Percentiles rank a stretch among this genome's conserved stretches.
Conservation (phyloP, 2,888 invertebrate species). For the Nomada flava region DNA sequence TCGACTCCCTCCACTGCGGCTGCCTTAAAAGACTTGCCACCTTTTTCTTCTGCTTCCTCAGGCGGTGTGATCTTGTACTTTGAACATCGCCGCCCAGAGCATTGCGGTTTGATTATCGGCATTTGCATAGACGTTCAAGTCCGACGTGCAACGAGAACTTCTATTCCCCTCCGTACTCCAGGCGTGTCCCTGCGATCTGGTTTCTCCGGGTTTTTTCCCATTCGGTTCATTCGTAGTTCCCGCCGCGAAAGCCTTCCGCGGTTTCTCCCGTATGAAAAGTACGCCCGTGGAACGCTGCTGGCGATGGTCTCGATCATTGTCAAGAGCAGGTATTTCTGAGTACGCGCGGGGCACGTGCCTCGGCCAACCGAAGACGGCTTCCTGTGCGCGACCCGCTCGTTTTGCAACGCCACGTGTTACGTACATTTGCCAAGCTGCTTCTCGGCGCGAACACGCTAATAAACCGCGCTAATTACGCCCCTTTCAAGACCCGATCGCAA, state of each 20-base stretch:
- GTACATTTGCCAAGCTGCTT: constrained; percentile 28
- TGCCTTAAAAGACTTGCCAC: neutral
- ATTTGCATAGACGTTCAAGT: too few species aligned
- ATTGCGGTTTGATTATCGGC: too few species aligned
- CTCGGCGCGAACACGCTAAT: constrained; percentile 1
- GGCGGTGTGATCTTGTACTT: too few species aligned
- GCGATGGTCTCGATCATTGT: constrained; percentile 40
- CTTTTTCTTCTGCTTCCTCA: neutral
- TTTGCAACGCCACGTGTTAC: constrained; percentile 48
- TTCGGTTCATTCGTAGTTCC: too few species aligned
- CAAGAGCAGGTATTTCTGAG: constrained; percentile 61
- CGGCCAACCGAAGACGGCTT: constrained; percentile 41
- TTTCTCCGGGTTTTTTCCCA: too few species aligned
- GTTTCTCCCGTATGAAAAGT: too few species aligned
- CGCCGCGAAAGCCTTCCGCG: neutral
- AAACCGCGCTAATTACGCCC: neutral
- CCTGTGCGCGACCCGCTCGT: constrained; percentile 24
- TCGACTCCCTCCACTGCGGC: neutral
- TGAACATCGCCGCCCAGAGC: too few species aligned
- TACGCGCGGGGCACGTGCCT: constrained; percentile 40
- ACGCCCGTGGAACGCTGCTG: neutral
- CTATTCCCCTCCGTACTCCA: too few species aligned
- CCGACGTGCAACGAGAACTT: too few species aligned
- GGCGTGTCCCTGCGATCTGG: too few species aligned
- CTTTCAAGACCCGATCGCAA: neutral